Evolutionary conservation across 2,797 vertebrate genomes (phyloP).

Genomic region (Gallinago stenura): DNA sequence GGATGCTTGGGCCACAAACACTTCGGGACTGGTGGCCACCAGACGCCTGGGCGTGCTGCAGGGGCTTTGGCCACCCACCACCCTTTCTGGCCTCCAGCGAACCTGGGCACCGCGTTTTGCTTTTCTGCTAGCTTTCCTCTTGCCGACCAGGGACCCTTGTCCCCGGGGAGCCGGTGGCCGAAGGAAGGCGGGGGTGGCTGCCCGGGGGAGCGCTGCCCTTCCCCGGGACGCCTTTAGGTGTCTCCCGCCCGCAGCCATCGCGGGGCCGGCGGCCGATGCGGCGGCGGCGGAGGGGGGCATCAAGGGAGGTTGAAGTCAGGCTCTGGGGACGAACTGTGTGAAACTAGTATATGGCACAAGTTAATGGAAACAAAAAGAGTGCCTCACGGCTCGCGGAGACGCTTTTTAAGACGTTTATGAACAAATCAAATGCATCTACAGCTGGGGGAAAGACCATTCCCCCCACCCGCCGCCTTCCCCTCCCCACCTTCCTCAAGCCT

Average conservation of each 20-base stretch:
- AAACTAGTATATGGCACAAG: conserved; percentile 34
- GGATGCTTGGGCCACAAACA: not conserved
- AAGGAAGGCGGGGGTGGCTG: not conserved
- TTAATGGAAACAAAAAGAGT: conserved; percentile 44
- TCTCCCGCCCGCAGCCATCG: not conserved
- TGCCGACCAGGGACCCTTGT: not conserved
- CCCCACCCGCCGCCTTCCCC: not conserved
- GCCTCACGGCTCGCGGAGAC: not conserved
- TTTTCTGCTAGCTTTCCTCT: not conserved
- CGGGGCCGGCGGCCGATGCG: not conserved
- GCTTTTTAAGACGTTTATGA: conserved; percentile 43
- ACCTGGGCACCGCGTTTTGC: not conserved
- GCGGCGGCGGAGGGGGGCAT: not conserved
- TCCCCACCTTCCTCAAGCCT: not conserved
- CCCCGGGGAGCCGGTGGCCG: not conserved
- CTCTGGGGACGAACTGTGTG: not conserved
- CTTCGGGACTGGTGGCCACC: not conserved
- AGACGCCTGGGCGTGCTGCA: not conserved
- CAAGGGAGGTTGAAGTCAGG: not conserved
- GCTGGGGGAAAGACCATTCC: not conserved
- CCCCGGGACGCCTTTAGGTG: conserved; percentile 3
- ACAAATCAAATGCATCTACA: conserved; percentile 9
- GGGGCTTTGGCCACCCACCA: not conserved
- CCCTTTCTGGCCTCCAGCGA: not conserved
- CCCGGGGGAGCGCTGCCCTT: not conserved